Evolutionary conservation across 2,113 vertebrate genomes (phyloP).

Genomic region (Ceyx melanurus): DNA sequence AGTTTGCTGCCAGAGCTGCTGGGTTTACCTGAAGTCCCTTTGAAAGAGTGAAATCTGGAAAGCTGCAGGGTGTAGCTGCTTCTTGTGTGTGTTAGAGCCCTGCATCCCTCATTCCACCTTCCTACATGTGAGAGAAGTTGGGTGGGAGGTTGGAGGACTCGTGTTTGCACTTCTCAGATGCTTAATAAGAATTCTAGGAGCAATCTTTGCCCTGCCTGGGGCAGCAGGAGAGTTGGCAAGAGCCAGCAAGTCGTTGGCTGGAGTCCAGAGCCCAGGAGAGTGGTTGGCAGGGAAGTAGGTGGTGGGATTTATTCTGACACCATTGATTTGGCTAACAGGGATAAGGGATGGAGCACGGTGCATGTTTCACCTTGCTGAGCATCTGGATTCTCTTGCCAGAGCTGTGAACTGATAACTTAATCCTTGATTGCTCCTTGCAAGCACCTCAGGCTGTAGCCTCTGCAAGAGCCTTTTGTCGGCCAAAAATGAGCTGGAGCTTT

Average conservation of each 20-base stretch:
- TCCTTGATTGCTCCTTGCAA: neutral
- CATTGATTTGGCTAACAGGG: neutral
- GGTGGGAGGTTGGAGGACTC: neutral
- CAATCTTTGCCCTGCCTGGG: neutral
- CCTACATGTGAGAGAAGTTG: too few relatives aligned
- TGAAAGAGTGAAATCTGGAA: neutral
- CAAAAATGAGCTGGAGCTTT: neutral
- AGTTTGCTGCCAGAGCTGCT: neutral
- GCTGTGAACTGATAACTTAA: slow-evolving; percentile 27
- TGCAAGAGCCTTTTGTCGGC: neutral
- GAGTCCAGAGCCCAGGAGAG: neutral
- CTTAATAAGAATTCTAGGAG: neutral
- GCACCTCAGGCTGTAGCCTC: neutral
- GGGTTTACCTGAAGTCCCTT: neutral
- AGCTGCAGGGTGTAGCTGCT: neutral
- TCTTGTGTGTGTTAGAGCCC: neutral
- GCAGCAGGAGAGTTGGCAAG: neutral
- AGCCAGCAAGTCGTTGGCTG: neutral
- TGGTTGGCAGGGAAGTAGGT: neutral
- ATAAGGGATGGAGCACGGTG: neutral
- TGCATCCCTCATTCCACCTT: neutral
- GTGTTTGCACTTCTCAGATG: neutral
- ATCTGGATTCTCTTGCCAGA: neutral
- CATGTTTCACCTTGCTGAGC: slow-evolving; percentile 18
- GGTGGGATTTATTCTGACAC: slow-evolving; percentile 1